Base-by-base conservation (phyloP, 2,113 vertebrate species). In the Aldabrachelys gigantea region DNA sequence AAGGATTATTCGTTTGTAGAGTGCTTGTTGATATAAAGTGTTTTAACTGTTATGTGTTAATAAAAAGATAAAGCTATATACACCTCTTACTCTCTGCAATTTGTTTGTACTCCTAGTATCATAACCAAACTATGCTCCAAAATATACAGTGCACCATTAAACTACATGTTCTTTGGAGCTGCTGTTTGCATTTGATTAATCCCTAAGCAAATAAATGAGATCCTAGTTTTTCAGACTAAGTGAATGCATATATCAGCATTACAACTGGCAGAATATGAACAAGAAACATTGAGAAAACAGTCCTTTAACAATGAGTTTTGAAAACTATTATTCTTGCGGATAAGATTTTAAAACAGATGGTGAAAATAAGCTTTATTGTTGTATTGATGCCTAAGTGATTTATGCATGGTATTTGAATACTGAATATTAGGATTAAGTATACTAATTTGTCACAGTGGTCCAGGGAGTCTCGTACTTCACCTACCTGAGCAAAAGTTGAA, bases 341-440 rank as follows among this genome's bases (percentile, higher is more conserved):
- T 76, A 92, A 87, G 38, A 44, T 79, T 93, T 96, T 89, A 94
- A 96, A 97, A 65, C 29, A 91, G 13, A 44, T 87, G 21, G 11
- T 95, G 89, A 80, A 22, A 90, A 44, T 65, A 50, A 13, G 4
- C 0, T 82, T 88, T 69, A n/a, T 92, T 93, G 35, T 97, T 3
- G 19, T 59, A 85, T 13, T 10, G 57, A 16, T 17, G 89, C 75
- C 57, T 62, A 89, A 88, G 69, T 89, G 7, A 88, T 97, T 94
- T 85, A 49, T 89, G 81, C 19, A 59, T 11, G 49, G 94, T 80
- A 69, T 95, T 94, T 95, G 81, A 91, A 82, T 62, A 87, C 41
- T 93, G 69, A 86, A 54, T 44, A 90, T 86, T 92, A 82, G 22
- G 88, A 89, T 38, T 91, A 84, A 79, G 24, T 52, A 29, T 56